Percentiles rank a stretch among this genome's conserved stretches.
These are phyloP conservation scores for Chrysomela aeneicollis DNA, from an alignment of 2,888 invertebrate species.

Conservation along the genomic window DNA sequence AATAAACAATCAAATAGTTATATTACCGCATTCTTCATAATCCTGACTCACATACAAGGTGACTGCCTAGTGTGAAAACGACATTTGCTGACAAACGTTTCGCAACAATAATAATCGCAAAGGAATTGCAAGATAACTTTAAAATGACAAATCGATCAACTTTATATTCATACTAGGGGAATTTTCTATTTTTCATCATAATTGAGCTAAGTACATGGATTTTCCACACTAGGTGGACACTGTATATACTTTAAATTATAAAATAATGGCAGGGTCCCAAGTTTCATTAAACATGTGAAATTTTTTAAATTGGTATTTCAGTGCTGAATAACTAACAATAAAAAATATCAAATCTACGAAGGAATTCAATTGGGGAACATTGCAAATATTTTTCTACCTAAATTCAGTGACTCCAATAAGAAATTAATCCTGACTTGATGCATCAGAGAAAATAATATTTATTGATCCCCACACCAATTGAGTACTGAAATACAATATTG, in stretches of 20 bases:
- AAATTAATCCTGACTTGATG: constrained; percentile 1
- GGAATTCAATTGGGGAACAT: constrained; percentile 40
- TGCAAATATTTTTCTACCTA: constrained; percentile 53
- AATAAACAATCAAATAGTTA: background rate
- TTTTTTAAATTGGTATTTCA: constrained; percentile 43
- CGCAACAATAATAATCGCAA: no score
- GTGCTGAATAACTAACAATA: no score
- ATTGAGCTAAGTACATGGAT: no score
- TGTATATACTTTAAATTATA: no score
- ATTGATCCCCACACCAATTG: constrained; percentile 30
- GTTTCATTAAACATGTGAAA: background rate
- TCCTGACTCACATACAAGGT: background rate
- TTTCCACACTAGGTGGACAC: no score
- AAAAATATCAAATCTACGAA: constrained; percentile 17
- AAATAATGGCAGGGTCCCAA: background rate
- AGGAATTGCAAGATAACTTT: no score
- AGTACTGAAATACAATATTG: constrained; percentile 60
- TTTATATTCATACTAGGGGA: no score
- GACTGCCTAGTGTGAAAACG: no score
- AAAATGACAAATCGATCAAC: no score
- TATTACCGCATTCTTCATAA: background rate
- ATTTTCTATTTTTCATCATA: no score
- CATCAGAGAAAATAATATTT: background rate
- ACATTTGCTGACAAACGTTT: no score
- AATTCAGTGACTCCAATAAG: constrained; percentile 18